Base-by-base conservation (phyloP, 2,113 vertebrate genomes). In the Megaceryle maxima region DNA sequence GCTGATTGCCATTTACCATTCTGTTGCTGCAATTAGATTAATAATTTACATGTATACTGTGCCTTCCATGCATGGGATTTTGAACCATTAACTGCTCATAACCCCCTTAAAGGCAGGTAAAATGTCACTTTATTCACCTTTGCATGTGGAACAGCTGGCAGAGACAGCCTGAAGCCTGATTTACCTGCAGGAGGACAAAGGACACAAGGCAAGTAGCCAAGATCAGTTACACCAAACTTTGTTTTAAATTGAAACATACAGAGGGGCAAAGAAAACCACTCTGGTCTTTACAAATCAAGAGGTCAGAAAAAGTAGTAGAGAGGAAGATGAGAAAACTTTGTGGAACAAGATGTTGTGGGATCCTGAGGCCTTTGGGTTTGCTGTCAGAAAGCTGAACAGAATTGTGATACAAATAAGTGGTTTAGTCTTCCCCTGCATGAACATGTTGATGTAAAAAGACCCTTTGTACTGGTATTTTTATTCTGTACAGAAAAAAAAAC, bases 1-100 rank as follows among this genome's bases (percentile, higher is more conserved):
- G 78, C n/a, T 1, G 44, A 3, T 83, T 87, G 37, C 50, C 16
- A 4, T 87, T 91, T 94, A 56, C 88, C 55, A 72, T 88, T 91
- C 85, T 74, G 46, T 78, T 87, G 25, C 60, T 90, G 46, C 82
- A 91, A 74, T 88, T 59, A 95, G 62, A 89, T 62, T 91, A 82
- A 93, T 81, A 81, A 94, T 94, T 92, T 95, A 86, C 89, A 94
- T 10, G 1, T 86, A 67, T 73, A 46, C 78, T 50, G 63, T 80
- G 84, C 87, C 55, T 95, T 88, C 26, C 5, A 10, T 86, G 56
- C 55, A 60, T 33, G 29, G 73, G 22, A 80, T 90, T 56, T 74
- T 83, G 44, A 85, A 86, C 26, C 90, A 86, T 77, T 94, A 83
- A 83, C 82, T 70, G 29, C 64, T 94, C 74, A 56, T 60, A 85